A percentile compares a stretch with the other conserved stretches of the same genome.
phyloP scores from a whole-genome alignment of 2,888 invertebrate genomes.

The Aspidiotus destructor region DNA sequence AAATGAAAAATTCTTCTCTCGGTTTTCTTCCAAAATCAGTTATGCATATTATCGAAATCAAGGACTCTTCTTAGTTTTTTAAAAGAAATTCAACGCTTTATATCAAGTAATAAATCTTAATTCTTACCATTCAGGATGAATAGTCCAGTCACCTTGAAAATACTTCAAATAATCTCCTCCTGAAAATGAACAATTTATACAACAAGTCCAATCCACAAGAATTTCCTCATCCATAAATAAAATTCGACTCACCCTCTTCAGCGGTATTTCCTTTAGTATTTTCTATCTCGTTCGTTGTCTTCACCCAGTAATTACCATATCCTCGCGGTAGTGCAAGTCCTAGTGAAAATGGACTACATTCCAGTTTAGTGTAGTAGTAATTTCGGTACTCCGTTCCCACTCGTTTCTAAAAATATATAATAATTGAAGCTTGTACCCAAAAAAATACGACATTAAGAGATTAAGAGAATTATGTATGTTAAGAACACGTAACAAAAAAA shows the following conservation, averaged over 20 bases:
- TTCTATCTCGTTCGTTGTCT: slow-evolving; percentile 68
- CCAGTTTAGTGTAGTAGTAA: slow-evolving; percentile 71
- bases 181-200: slow-evolving; percentile 33
- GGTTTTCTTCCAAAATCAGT: neutral
- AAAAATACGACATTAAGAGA: too few species aligned
- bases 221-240: neutral
- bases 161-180: slow-evolving; percentile 51
- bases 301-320: slow-evolving; percentile 65
- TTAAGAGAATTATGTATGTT: too few species aligned
- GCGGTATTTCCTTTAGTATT: slow-evolving; percentile 50
- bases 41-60: neutral
- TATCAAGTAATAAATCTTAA: slow-evolving; percentile 23
- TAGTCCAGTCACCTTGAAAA: slow-evolving; percentile 64
- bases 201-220: neutral
- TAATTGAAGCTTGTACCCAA: neutral
- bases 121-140: slow-evolving; percentile 72
- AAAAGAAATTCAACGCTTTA: neutral
- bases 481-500: too few species aligned
- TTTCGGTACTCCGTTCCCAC: slow-evolving; percentile 68
- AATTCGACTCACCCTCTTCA: slow-evolving; percentile 41
- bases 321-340: slow-evolving; percentile 71
- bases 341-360: slow-evolving; percentile 77
- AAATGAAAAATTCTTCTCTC: too few species aligned
- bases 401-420: slow-evolving; percentile 50
- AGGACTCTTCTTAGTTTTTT: neutral